Percentiles rank a stretch among this genome's conserved stretches.
Evolutionary conservation across 64 coral and sea anemone genomes (phyloP).

Genomic region (Trachythela sp.): DNA sequence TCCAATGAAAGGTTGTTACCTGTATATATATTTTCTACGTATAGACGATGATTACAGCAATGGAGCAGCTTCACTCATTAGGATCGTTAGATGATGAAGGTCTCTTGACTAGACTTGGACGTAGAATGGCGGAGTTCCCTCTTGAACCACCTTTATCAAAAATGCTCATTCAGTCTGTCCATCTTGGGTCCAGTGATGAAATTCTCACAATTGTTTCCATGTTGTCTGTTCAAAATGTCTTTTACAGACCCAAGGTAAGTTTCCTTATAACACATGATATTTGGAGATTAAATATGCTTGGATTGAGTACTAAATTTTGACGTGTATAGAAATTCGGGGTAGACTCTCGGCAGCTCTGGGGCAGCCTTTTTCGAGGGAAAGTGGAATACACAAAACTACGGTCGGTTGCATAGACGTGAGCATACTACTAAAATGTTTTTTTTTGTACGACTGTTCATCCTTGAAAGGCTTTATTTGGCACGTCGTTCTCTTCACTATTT

Average conservation of each 20-base stretch:
- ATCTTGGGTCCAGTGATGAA: constrained; percentile 94
- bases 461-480: too few relatives aligned
- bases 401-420: too few relatives aligned
- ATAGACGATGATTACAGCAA: constrained; percentile 99
- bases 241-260: constrained; percentile 91
- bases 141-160: constrained; percentile 91
- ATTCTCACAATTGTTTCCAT: constrained; percentile 90
- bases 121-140: constrained; percentile 96
- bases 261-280: background rate
- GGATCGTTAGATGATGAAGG: constrained; percentile 90
- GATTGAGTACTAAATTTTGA: background rate
- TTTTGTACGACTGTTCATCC: too few relatives aligned
- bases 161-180: constrained; percentile 94
- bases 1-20: background rate
- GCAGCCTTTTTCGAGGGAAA: too few relatives aligned
- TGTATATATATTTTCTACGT: background rate
- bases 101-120: constrained; percentile 75
- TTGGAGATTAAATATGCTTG: background rate
- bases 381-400: too few relatives aligned
- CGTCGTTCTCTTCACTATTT: too few relatives aligned
- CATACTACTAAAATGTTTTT: too few relatives aligned
- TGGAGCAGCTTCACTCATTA: constrained; percentile 87
- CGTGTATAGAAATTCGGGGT: too few relatives aligned
- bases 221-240: constrained; percentile 98
- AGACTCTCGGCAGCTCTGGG: too few relatives aligned